These are phyloP conservation scores for Cheilosia soror DNA, from an alignment of 2,888 invertebrate genomes.

Conservation along the genomic window DNA sequence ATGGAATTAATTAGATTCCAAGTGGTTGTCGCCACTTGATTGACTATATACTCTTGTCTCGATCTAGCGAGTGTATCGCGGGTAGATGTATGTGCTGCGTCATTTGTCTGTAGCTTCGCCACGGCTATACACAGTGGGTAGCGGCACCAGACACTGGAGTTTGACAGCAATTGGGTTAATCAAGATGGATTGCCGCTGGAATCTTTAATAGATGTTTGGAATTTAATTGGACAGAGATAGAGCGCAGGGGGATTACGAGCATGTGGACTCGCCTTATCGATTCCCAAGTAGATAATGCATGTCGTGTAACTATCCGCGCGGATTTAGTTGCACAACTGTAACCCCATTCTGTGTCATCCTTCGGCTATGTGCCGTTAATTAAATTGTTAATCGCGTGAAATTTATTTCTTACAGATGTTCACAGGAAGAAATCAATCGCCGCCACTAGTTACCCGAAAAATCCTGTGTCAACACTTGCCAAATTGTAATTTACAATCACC, in stretches of 20 bases:
- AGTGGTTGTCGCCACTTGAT: conserved; percentile 65
- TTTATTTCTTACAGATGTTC: conserved; percentile 55
- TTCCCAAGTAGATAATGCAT: neutral
- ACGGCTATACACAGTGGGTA: conserved; percentile 6
- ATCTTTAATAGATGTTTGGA: conserved; percentile 47
- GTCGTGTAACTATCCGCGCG: neutral
- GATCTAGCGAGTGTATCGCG: neutral
- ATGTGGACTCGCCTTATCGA: neutral
- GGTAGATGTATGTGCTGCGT: neutral
- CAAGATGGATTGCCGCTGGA: conserved; percentile 59
- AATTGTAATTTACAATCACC: conserved; percentile 45
- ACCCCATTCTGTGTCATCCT: conserved; percentile 19
- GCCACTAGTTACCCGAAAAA: neutral
- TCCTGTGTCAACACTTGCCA: conserved; percentile 54
- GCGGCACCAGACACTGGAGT: conserved; percentile 20
- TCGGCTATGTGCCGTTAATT: neutral
- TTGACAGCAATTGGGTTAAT: conserved; percentile 67
- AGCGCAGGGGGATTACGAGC: neutral
- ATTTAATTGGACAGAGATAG: conserved; percentile 47
- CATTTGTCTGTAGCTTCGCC: conserved; percentile 19
- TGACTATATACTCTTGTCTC: conserved; percentile 53
- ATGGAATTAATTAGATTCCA: conserved; percentile 69
- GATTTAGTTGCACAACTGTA: neutral
- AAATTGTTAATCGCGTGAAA: conserved; percentile 10
- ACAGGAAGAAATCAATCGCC: conserved; percentile 62